Evolutionary conservation across 2,797 vertebrate genomes (phyloP).

Genomic region (Psittacula echo): DNA sequence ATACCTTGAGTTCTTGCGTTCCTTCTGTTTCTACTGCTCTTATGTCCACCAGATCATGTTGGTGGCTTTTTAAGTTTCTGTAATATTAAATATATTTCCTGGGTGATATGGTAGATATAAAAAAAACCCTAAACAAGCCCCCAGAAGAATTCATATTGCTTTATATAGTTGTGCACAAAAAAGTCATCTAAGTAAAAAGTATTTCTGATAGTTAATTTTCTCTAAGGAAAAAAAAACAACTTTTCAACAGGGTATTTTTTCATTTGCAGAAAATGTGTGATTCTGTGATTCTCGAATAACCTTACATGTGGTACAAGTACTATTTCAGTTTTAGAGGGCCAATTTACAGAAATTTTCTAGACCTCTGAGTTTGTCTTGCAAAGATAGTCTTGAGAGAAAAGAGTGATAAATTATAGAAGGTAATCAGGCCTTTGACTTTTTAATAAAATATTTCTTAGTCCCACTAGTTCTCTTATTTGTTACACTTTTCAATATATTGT

Average conservation of each 20-base stretch:
- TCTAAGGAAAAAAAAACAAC: neutral
- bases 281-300: neutral
- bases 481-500: slow-evolving; percentile 42
- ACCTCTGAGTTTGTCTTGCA: neutral
- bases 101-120: neutral
- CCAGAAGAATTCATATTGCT: neutral
- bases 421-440: slow-evolving; percentile 61
- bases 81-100: neutral
- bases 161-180: neutral
- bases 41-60: neutral
- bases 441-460: slow-evolving; percentile 62
- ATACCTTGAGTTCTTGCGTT: neutral
- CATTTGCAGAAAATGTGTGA: neutral
- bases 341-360: slow-evolving; percentile 1
- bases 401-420: slow-evolving; percentile 56
- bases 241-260: neutral
- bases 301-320: neutral
- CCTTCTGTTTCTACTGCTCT: neutral
- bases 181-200: neutral
- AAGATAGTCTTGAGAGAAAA: slow-evolving; percentile 18
- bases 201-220: neutral
- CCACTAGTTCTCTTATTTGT: slow-evolving; percentile 55
- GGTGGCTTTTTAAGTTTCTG: neutral
- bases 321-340: neutral
- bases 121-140: fast-evolving